phyloP scores from a whole-genome alignment of 2,888 invertebrate genomes.

The Scaptodrosophila latifasciaeformis region DNA sequence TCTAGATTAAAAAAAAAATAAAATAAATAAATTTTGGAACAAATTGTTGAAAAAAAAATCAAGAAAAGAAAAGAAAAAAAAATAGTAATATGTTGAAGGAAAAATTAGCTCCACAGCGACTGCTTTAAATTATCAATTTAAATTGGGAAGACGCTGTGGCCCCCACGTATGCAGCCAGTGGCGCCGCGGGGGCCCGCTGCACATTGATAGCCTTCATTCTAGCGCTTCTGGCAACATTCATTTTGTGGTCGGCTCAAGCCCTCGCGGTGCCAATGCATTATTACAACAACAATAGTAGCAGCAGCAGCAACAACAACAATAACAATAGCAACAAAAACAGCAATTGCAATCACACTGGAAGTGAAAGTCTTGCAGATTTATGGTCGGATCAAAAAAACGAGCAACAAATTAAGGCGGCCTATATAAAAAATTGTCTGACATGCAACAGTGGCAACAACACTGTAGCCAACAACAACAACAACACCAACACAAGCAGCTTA shows the following conservation, averaged over 20 bases:
- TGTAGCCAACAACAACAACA: conserved; percentile 17
- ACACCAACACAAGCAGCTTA: conserved; percentile 1
- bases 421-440: conserved; percentile 32
- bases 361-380: conserved; percentile 36
- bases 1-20: no score
- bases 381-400: conserved; percentile 27
- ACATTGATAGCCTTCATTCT: conserved; percentile 57
- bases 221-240: conserved; percentile 66
- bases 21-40: no score
- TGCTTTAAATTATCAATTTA: conserved; percentile 62
- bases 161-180: conserved; percentile 74
- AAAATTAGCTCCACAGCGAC: conserved; percentile 2
- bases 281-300: conserved; percentile 11
- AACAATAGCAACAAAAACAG: conserved; percentile 21
- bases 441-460: conserved; percentile 26
- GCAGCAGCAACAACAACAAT: conserved; percentile 12
- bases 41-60: no score
- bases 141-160: conserved; percentile 72
- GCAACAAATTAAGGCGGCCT: neutral
- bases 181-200: conserved; percentile 75
- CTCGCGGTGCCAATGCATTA: conserved; percentile 73
- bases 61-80: neutral
- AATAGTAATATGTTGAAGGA: neutral
- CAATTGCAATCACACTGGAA: conserved; percentile 13
- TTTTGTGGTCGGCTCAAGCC: conserved; percentile 70